Evolutionary conservation across 2,113 vertebrate species (phyloP).

Genomic region (Daphoenositta chrysoptera): DNA sequence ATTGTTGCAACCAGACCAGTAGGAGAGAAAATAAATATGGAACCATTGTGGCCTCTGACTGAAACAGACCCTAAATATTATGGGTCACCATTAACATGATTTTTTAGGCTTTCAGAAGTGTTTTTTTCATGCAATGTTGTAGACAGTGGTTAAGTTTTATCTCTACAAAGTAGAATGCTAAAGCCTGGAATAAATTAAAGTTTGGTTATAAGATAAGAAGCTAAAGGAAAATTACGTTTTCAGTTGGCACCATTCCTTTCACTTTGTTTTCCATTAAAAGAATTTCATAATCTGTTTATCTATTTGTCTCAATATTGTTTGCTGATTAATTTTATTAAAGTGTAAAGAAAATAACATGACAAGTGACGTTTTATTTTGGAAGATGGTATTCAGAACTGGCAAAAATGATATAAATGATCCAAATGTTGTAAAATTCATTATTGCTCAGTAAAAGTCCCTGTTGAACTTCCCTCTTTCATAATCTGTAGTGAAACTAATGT

Average conservation of each 20-base stretch:
- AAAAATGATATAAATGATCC: neutral
- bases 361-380: neutral
- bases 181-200: neutral
- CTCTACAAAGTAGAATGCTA: neutral
- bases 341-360: neutral
- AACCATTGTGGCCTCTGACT: rapidly evolving
- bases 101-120: neutral
- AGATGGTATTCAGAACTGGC: neutral
- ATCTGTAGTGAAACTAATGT: neutral
- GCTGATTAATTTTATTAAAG: neutral
- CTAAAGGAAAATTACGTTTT: neutral
- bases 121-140: neutral
- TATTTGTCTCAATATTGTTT: neutral
- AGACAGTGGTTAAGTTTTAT: neutral
- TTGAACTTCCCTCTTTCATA: neutral
- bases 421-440: neutral
- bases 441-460: neutral
- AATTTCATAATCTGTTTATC: neutral
- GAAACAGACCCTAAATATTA: neutral
- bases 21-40: neutral
- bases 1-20: neutral
- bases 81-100: rapidly evolving
- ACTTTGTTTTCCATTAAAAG: neutral
- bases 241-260: neutral
- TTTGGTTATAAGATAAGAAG: neutral